These are phyloP conservation scores for Brachyptera putata DNA, from an alignment of 2,888 invertebrate genomes.

Conservation along the genomic window DNA sequence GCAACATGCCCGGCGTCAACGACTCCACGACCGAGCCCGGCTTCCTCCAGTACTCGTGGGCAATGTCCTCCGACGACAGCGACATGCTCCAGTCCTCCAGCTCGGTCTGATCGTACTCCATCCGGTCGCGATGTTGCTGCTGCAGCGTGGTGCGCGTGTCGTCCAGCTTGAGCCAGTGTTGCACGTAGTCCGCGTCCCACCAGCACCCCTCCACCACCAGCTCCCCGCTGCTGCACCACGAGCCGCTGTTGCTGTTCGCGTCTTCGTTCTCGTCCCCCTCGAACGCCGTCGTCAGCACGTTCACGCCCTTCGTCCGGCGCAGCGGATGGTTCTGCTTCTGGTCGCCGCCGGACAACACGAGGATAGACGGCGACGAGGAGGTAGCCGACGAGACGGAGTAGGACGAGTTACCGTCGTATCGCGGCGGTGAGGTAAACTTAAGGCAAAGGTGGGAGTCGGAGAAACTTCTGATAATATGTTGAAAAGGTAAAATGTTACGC, in stretches of 20 bases:
- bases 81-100: slow-evolving; percentile 76
- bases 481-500: slow-evolving; percentile 63
- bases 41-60: slow-evolving; percentile 34
- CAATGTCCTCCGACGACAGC: slow-evolving; percentile 64
- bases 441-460: slow-evolving; percentile 71
- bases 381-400: slow-evolving; percentile 51
- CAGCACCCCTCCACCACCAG: slow-evolving; percentile 55
- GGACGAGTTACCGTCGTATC: slow-evolving; percentile 23
- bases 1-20: slow-evolving; percentile 43
- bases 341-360: slow-evolving; percentile 45
- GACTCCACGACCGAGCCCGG: slow-evolving; percentile 5
- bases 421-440: slow-evolving; percentile 53
- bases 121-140: slow-evolving; percentile 65
- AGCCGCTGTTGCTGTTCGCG: slow-evolving; percentile 39
- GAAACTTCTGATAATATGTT: slow-evolving; percentile 69
- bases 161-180: slow-evolving; percentile 70
- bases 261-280: slow-evolving; percentile 41
- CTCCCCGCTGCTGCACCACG: slow-evolving; percentile 58
- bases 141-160: slow-evolving; percentile 65
- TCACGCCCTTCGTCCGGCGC: slow-evolving; percentile 53
- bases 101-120: slow-evolving; percentile 71
- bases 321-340: slow-evolving; percentile 52
- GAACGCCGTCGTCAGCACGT: slow-evolving; percentile 42
- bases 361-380: slow-evolving; percentile 58
- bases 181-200: slow-evolving; percentile 69